These are phyloP conservation scores for Rhizomys pruinosus DNA, from an alignment of 2,113 vertebrate species.

Conservation along the genomic window DNA sequence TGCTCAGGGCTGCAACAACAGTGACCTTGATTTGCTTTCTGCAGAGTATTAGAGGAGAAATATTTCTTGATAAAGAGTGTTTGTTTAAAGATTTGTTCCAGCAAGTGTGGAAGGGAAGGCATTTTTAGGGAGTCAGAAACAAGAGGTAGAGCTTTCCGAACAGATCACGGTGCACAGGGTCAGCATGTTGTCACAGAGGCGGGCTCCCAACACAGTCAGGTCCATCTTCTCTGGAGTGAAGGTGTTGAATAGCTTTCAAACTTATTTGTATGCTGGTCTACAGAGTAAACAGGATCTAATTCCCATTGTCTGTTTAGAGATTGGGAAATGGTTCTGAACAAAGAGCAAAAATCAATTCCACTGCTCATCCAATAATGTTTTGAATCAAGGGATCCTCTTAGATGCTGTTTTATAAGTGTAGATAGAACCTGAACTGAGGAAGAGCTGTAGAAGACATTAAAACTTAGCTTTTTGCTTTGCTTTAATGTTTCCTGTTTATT, in stretches of 20 bases:
- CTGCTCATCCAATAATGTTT: slow-evolving; percentile 32
- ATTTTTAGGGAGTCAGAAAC: not conserved
- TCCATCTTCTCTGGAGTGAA: not conserved
- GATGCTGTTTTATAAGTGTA: not conserved
- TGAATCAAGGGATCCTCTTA: not conserved
- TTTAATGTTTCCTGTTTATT: not conserved
- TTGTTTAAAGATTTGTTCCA: slow-evolving; percentile 1
- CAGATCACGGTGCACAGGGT: not conserved
- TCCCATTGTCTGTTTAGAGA: slow-evolving; percentile 46
- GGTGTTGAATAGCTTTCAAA: not conserved
- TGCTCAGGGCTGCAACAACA: not conserved
- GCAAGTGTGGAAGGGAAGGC: not conserved
- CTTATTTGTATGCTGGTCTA: slow-evolving; percentile 20
- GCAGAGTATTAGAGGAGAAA: slow-evolving; percentile 6
- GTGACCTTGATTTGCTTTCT: not conserved
- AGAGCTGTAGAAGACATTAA: not conserved
- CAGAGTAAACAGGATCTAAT: slow-evolving; percentile 54
- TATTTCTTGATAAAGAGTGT: slow-evolving; percentile 34
- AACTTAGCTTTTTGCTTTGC: not conserved
- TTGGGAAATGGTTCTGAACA: not conserved
- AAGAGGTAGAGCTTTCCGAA: not conserved
- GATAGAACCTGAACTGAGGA: not conserved
- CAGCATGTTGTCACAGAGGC: not conserved
- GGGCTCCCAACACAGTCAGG: rapidly evolving
- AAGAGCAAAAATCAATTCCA: slow-evolving; percentile 41